Conservation (phyloP, 2,888 invertebrate species). For the Drosophila diplacantha region DNA sequence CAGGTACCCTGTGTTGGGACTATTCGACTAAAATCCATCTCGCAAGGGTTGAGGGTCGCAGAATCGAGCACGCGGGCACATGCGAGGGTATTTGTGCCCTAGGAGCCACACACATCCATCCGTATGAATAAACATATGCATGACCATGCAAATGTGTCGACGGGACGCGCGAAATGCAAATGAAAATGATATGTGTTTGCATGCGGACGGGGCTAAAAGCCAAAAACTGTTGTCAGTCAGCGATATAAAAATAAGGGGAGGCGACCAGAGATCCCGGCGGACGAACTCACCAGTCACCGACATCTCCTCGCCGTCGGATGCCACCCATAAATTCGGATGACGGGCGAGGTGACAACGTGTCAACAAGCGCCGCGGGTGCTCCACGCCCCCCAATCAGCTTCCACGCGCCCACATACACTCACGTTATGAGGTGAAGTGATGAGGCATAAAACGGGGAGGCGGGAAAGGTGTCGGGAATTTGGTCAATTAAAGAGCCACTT, state of each 20-base stretch:
- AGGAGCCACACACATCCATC: conserved; percentile 2
- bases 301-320: conserved; percentile 16
- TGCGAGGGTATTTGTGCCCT: neutral
- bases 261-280: conserved; percentile 8
- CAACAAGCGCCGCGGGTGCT: conserved; percentile 66
- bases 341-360: conserved; percentile 69
- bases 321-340: conserved; percentile 66
- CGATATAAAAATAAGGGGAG: conserved; percentile 13
- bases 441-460: conserved; percentile 26
- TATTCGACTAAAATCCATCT: conserved; percentile 24
- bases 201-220: conserved; percentile 52
- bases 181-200: conserved; percentile 61
- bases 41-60: conserved; percentile 17
- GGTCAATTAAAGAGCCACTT: conserved; percentile 51
- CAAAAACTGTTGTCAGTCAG: conserved; percentile 31
- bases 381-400: conserved; percentile 28
- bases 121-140: conserved; percentile 45
- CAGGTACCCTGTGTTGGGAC: conserved; percentile 2
- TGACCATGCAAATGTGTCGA: conserved; percentile 57
- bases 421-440: conserved; percentile 12
- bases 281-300: conserved; percentile 22
- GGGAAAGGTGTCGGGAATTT: conserved; percentile 8
- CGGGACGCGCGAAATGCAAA: conserved; percentile 48
- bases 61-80: conserved; percentile 6
- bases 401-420: conserved; percentile 2